phyloP scores from a whole-genome alignment of 2,113 vertebrate genomes.

The rat (Rattus norvegicus) region GRCr8 NC_086023.1:141683501-141684000 shows the following conservation, averaged over 20 bases:
- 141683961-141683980: too few species aligned
- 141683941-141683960: neutral
- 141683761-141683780: neutral
- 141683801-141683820: neutral
- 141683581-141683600: too few species aligned
- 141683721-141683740: too few species aligned
- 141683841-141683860: neutral
- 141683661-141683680: neutral
- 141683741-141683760: neutral
- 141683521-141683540: neutral
- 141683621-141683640: too few species aligned
- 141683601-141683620: too few species aligned
- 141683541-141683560: slow-evolving; percentile 2
- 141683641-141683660: neutral
- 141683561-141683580: too few species aligned
- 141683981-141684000: neutral
- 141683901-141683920: neutral
- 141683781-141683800: neutral
- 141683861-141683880: neutral
- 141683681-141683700: neutral
- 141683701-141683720: neutral
- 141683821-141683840: neutral
- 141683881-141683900: neutral
- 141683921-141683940: neutral
- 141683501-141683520: neutral